phyloP scores from a whole-genome alignment of 1,140 invertebrate genomes.

The Drosophila suzukii region DNA sequence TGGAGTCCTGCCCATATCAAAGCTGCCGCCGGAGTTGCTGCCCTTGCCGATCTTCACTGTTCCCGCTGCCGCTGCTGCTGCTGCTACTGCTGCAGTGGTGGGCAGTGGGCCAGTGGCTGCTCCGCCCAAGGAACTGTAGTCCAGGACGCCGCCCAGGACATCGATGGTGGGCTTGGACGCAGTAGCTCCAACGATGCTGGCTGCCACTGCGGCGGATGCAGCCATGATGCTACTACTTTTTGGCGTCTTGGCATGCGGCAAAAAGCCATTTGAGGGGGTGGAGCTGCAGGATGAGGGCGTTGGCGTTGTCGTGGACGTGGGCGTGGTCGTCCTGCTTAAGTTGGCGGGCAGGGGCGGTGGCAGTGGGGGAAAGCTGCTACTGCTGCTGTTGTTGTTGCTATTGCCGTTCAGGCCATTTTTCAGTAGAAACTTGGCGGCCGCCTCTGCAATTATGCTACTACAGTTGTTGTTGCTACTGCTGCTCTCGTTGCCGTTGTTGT shows the following conservation, averaged over 20 bases:
- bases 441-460: constrained; percentile 75
- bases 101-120: constrained; percentile 28
- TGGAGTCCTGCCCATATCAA: constrained; percentile 81
- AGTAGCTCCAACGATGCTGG: constrained; percentile 32
- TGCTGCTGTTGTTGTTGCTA: constrained; percentile 16
- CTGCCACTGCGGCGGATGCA: constrained; percentile 64
- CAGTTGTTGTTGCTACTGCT: constrained; percentile 51
- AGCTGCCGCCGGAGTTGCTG: constrained; percentile 27
- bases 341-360: constrained; percentile 47
- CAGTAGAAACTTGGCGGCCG: constrained; percentile 76
- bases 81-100: constrained; percentile 13
- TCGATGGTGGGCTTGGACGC: constrained; percentile 43
- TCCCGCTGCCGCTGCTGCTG: neutral
- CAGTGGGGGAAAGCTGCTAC: neutral
- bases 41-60: constrained; percentile 52
- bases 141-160: constrained; percentile 69
- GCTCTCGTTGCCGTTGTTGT: constrained; percentile 33
- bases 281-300: constrained; percentile 40
- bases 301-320: constrained; percentile 9
- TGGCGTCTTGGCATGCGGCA: constrained; percentile 59
- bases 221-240: constrained; percentile 66
- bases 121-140: constrained; percentile 68
- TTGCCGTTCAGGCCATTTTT: constrained; percentile 82
- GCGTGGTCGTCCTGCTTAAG: constrained; percentile 33
- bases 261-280: constrained; percentile 69